These are phyloP conservation scores for Alcedo quadribrachys DNA, from an alignment of 2,797 vertebrate species.

Conservation along the genomic window DNA sequence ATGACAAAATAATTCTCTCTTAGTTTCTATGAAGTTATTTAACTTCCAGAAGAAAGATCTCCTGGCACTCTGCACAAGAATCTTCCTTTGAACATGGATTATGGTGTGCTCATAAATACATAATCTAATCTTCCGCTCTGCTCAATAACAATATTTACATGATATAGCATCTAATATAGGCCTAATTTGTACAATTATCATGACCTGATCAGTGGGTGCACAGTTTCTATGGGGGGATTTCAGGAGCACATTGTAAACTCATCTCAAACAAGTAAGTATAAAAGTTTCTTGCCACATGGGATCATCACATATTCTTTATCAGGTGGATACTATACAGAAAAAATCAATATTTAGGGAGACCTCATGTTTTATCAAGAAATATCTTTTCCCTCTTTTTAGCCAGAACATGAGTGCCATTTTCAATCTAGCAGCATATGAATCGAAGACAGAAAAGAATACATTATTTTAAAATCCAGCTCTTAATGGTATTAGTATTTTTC, in stretches of 20 bases:
- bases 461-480: neutral
- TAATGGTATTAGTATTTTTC: neutral
- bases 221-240: neutral
- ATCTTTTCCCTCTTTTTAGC: neutral
- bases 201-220: neutral
- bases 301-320: neutral
- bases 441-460: neutral
- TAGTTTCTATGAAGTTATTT: neutral
- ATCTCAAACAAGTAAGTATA: neutral
- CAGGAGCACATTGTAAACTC: neutral
- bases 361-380: neutral
- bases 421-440: neutral
- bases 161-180: neutral
- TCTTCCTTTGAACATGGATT: neutral
- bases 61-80: neutral
- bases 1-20: conserved; percentile 6
- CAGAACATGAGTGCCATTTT: neutral
- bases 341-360: neutral
- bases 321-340: neutral
- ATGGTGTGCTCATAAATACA: neutral
- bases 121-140: neutral
- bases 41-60: neutral
- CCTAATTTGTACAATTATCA: neutral
- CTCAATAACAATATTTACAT: neutral
- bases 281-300: neutral